Percentiles rank a stretch among this genome's conserved stretches.
phyloP scores from a whole-genome alignment of 1,140 invertebrate species.

The Hycleus phaleratus region DNA sequence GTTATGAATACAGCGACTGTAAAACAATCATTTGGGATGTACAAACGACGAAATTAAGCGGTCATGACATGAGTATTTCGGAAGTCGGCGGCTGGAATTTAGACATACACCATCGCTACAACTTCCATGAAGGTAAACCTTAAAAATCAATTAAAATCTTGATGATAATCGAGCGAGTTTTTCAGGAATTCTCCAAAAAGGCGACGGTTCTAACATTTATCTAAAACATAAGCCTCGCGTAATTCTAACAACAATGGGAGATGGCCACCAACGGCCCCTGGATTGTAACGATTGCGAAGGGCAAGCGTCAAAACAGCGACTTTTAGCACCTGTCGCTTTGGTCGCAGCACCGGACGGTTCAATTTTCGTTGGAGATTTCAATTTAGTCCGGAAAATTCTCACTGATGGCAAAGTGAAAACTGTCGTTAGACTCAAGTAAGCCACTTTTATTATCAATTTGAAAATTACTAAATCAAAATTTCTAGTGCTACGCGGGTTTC shows the following conservation, averaged over 20 bases:
- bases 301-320: constrained; percentile 67
- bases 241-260: constrained; percentile 87
- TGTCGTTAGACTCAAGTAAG: constrained; percentile 84
- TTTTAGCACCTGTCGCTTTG: constrained; percentile 86
- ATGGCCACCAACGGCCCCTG: constrained; percentile 79
- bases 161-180: constrained; percentile 10
- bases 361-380: constrained; percentile 93
- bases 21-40: constrained; percentile 92
- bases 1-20: constrained; percentile 91
- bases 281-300: constrained; percentile 80
- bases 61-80: constrained; percentile 93
- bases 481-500: constrained; percentile 82
- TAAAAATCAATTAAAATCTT: background rate
- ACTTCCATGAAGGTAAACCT: constrained; percentile 84
- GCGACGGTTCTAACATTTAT: constrained; percentile 94
- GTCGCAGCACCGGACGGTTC: constrained; percentile 88
- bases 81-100: constrained; percentile 95
- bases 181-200: constrained; percentile 88
- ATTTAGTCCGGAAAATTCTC: constrained; percentile 82
- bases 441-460: constrained; percentile 15
- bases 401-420: constrained; percentile 83
- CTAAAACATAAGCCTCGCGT: constrained; percentile 88
- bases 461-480: constrained; percentile 33
- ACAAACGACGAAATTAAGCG: constrained; percentile 88
- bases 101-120: constrained; percentile 94